Base-by-base conservation (phyloP, 1,140 invertebrate genomes). In the Drosophila mayri region DNA sequence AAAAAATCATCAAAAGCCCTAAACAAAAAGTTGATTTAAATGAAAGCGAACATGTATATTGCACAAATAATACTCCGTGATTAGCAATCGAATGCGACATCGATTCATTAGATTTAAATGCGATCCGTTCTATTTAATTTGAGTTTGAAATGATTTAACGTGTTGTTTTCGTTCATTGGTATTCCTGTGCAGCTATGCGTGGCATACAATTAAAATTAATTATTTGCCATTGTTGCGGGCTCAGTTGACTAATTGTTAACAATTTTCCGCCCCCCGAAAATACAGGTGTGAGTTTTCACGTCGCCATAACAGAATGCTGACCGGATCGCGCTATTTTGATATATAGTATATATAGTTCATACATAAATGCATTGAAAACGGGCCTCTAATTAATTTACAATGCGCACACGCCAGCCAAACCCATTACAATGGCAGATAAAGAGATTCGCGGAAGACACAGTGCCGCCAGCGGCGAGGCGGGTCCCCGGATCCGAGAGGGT, bases 331-430 rank as follows among this genome's bases (percentile, higher is more conserved):
- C 32, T 35, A 44, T 67, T 71, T 60, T 62, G 49, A 73, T 74
- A 41, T 55, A 55, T 62, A 22, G 32, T 61, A 59, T 61, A 59
- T 61, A 32, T 37, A 28, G 35, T 46, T 59, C 41, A 64, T 46
- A 62, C 41, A 64, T 71, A 43, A 32, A 59, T 77, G 81, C 79
- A 63, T 60, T 79, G 59, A 76, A 85, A 90, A 73, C 77, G 59
- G 67, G 18, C 32, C 71, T 85, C 81, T 82, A 90, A 90, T 90
- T 90, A 90, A 90, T 85, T 90, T 72, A 86, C 85, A 90, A 90
- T 90, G 65, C 59, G 81, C 68, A 79, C 79, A 81, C 76, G 60
- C 68, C 61, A 61, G 25, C 25, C 25, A 25, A 71, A 83, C 67
- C 55, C 46, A 44, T 64, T 63, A 81, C 75, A 86, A 72, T 79